These are phyloP conservation scores for Lottia gigantea DNA, from an alignment of 2,888 invertebrate species.

Conservation along the genomic window DNA sequence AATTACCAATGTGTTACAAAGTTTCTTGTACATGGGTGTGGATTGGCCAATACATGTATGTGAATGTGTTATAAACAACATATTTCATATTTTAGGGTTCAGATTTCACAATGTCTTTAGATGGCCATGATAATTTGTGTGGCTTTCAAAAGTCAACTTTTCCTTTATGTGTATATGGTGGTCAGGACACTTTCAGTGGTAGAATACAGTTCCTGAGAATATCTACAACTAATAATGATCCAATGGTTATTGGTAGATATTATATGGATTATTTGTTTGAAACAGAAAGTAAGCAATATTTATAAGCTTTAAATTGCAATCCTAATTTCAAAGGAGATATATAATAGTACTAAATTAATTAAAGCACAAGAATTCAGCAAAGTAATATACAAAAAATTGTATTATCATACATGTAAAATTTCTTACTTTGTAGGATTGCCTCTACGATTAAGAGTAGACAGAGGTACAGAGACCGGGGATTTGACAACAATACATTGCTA, in stretches of 20 bases:
- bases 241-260: neutral
- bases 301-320: too few relatives aligned
- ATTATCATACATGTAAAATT: too few relatives aligned
- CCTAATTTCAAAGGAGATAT: too few relatives aligned
- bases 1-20: too few relatives aligned
- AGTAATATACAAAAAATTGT: too few relatives aligned
- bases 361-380: too few relatives aligned
- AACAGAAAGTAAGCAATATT: neutral
- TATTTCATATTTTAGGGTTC: neutral
- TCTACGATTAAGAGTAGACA: neutral
- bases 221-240: conserved; percentile 2
- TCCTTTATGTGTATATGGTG: conserved; percentile 6
- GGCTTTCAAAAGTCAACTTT: neutral
- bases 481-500: conserved; percentile 2
- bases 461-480: conserved; percentile 2
- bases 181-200: conserved; percentile 1
- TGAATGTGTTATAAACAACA: neutral
- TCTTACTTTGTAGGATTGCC: too few relatives aligned
- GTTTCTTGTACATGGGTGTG: neutral
- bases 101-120: conserved; percentile 3
- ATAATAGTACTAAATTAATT: too few relatives aligned
- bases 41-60: too few relatives aligned
- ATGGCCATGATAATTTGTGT: conserved; percentile 3
- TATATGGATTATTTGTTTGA: conserved; percentile 1
- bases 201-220: conserved; percentile 3